phyloP scores from a whole-genome alignment of 92 coral and sea anemone species.

The Parazoanthus atlanticus region DNA sequence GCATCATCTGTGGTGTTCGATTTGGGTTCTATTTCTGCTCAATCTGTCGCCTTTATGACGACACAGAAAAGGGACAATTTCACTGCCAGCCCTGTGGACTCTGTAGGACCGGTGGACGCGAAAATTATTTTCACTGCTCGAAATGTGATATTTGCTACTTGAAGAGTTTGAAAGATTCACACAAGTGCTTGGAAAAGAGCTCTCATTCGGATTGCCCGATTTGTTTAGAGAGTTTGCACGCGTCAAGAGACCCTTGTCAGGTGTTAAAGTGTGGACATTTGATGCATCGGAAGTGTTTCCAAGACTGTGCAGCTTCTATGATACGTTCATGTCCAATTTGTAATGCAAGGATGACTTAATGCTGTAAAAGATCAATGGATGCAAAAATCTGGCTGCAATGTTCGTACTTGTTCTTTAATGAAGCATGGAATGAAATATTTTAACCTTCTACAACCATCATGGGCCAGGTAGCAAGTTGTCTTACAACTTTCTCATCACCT shows the following conservation, averaged over 20 bases:
- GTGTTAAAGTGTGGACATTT: conserved; percentile 91
- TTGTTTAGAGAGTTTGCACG: conserved; percentile 87
- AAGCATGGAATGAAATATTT: no score
- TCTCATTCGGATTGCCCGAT: conserved; percentile 91
- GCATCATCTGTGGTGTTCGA: conserved; percentile 71
- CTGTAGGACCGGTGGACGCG: conserved; percentile 92
- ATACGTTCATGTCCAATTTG: conserved; percentile 72
- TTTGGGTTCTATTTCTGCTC: conserved; percentile 92
- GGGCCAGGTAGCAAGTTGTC: neutral
- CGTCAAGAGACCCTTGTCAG: conserved; percentile 87
- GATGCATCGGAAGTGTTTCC: conserved; percentile 82
- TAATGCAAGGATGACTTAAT: conserved; percentile 57
- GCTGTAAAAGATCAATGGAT: neutral
- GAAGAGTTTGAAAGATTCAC: conserved; percentile 59
- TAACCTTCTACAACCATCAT: no score
- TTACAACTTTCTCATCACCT: neutral
- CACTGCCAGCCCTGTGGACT: conserved; percentile 92
- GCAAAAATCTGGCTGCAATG: no score
- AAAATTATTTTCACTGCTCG: conserved; percentile 82
- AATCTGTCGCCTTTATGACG: conserved; percentile 89
- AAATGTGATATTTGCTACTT: conserved; percentile 88
- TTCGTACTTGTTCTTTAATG: no score
- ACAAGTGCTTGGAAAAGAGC: conserved; percentile 86
- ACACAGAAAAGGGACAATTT: conserved; percentile 90
- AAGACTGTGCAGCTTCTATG: conserved; percentile 62